Evolutionary conservation across 2,113 vertebrate genomes (phyloP).

Genomic region (Myotis lucifugus): DNA sequence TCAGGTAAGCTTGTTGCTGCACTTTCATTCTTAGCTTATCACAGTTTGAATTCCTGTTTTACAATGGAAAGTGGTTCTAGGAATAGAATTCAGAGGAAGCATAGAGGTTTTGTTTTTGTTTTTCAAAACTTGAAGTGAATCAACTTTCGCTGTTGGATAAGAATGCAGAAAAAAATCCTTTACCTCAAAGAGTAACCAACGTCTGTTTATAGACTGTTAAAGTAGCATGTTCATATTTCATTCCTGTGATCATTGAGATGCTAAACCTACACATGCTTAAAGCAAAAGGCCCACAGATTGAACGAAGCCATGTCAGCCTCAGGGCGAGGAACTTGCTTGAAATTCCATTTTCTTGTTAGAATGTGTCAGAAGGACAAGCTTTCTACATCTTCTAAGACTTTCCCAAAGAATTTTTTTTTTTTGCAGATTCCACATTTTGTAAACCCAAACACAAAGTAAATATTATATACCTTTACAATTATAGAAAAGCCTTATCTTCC

Average conservation of each 20-base stretch:
- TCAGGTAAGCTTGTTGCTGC: neutral
- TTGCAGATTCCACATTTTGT: neutral
- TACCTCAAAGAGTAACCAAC: neutral
- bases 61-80: neutral
- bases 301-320: neutral
- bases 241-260: neutral
- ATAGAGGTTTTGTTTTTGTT: neutral
- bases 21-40: neutral
- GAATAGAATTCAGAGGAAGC: conserved; percentile 22
- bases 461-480: neutral
- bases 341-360: neutral
- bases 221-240: neutral
- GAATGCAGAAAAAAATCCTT: neutral
- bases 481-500: neutral
- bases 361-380: neutral
- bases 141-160: neutral
- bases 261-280: neutral
- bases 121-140: neutral
- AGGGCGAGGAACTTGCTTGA: neutral
- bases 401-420: neutral
- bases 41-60: neutral
- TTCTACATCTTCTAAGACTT: neutral
- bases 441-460: neutral
- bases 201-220: neutral
- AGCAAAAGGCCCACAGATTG: neutral